Evolutionary conservation across 2,113 vertebrate species (phyloP), one percentile per base, ranked within the genome.

Genomic region (Canis aureus): DNA sequence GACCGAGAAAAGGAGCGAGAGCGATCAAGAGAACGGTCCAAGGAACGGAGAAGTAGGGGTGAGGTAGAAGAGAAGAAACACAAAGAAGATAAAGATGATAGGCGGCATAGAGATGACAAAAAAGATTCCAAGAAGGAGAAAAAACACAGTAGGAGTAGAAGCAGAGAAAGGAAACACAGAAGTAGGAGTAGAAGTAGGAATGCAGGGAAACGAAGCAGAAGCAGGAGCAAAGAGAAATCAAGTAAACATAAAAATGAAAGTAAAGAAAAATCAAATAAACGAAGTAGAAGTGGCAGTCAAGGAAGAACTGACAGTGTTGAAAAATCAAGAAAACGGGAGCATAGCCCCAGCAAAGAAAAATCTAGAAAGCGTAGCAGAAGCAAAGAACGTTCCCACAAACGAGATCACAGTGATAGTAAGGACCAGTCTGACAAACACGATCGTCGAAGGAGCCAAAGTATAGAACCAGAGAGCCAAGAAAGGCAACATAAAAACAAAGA

Each of bases 1-100:
- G 99, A 99, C 93, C 99, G 99, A 95, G 99, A 99, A 79, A 99
- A 99, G 96, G 99, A 99, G 78, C 97, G 97, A 20, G 98, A 99
- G 81, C 94, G 98, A 15, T 99, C 99, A 51, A 98, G 98, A 95
- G 99, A 99, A 78, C 98, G 99, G 87, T 99, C 99, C 51, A 99
- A 99, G 98, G 99, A 99, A 49, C 99, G 98, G 96, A 99, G 98
- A 97, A 99, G 97, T 98, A 99, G 99, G 89, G 98, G 98, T 84
- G 99, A 99, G 83, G 15, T 23, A 32, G 99, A 99, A 64, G 99
- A 99, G 79, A 99, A 98, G 87, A 99, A 99, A 82, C 98, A 99
- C 85, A 99, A 99, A 95, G 99, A 99, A 97, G 99, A 99, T 80
- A 99, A 99, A 95, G 98, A 99, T 35, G 99, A 99, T 29, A 99